Conservation (phyloP, 2,797 vertebrate genomes). For the Choloepus didactylus region DNA sequence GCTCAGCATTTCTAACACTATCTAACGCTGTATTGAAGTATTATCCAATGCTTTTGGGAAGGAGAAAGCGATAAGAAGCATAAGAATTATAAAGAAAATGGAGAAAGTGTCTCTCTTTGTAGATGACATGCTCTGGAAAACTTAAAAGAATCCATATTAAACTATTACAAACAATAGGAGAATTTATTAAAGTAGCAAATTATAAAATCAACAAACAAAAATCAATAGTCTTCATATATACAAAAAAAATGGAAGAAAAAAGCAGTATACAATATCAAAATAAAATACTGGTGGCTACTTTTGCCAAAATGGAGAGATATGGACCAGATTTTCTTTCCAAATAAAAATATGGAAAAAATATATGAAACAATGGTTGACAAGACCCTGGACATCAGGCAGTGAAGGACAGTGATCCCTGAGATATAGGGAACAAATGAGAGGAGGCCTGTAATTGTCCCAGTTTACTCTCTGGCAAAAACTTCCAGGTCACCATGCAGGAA, state of each 20-base stretch:
- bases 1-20: neutral
- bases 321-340: neutral
- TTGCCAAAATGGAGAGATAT: neutral
- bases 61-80: neutral
- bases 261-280: neutral
- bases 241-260: neutral
- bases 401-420: neutral
- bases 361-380: neutral
- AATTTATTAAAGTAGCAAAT: neutral
- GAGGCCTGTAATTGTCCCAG: neutral
- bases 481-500: neutral
- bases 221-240: neutral
- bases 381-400: neutral
- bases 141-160: neutral
- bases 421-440: neutral
- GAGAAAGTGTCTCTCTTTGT: neutral
- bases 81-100: neutral
- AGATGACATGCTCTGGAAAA: neutral
- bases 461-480: neutral
- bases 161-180: neutral
- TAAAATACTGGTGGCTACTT: neutral
- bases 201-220: neutral
- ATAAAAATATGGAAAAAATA: neutral
- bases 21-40: neutral
- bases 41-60: neutral